These are phyloP conservation scores for Bolinopsis microptera DNA, from an alignment of 37 sponge, comb jelly and placozoan species.

Conservation along the genomic window DNA sequence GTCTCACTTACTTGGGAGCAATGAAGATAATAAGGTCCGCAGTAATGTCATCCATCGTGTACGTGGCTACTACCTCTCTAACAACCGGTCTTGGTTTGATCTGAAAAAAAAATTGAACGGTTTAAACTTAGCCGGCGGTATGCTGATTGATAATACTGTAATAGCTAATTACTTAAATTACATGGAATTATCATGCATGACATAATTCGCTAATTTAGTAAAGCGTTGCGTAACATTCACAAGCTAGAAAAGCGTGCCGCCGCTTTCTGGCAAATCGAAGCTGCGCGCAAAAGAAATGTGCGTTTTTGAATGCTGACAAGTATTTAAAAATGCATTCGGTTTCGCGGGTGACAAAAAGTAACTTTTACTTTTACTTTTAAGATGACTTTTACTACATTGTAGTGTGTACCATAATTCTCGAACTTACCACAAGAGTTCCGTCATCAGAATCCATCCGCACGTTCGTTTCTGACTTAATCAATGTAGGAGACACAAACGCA, in stretches of 20 bases:
- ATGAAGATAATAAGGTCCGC: constrained; percentile 78
- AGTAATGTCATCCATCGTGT: constrained; percentile 82
- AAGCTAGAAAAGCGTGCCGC: too few species aligned
- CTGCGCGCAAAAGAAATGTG: constrained; percentile 18
- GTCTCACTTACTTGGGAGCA: constrained; percentile 36
- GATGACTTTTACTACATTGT: neutral
- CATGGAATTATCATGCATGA: too few species aligned
- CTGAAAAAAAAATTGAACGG: constrained; percentile 68
- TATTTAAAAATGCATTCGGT: neutral
- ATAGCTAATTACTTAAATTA: neutral
- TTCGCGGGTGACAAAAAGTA: neutral
- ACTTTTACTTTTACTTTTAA: neutral
- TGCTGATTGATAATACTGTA: neutral
- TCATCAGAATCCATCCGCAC: neutral
- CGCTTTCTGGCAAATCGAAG: neutral
- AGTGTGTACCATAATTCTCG: neutral
- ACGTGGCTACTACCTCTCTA: constrained; percentile 81
- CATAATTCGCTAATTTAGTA: too few species aligned
- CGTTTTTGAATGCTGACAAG: neutral
- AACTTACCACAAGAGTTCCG: constrained; percentile 44
- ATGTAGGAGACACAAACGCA: neutral
- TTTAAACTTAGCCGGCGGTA: too few species aligned
- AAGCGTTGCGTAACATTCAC: too few species aligned
- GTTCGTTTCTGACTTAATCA: constrained; percentile 37
- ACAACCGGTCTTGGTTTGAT: constrained; percentile 70